Evolutionary conservation across 2,113 vertebrate species (phyloP).

Genomic region (Neodon shergylaensis): DNA sequence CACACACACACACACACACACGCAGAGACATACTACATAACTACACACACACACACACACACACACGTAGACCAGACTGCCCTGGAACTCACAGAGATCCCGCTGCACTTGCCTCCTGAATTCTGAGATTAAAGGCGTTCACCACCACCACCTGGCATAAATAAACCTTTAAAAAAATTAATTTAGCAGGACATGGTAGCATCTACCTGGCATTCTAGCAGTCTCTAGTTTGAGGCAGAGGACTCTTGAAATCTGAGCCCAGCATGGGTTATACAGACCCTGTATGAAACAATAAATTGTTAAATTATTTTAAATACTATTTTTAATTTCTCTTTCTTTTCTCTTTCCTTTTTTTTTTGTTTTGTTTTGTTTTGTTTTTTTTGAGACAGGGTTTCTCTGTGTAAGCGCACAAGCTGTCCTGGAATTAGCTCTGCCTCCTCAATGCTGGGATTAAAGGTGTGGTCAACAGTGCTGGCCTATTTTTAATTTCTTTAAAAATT

Average conservation of each 20-base stretch:
- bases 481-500: neutral
- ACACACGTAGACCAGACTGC: neutral
- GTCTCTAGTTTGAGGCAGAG: neutral
- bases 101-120: neutral
- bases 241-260: neutral
- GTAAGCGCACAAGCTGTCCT: too few relatives aligned
- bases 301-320: neutral
- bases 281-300: neutral
- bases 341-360: too few relatives aligned
- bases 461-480: too few relatives aligned
- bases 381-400: too few relatives aligned
- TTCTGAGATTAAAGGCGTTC: neutral
- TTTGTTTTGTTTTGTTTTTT: too few relatives aligned
- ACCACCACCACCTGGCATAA: neutral
- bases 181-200: neutral
- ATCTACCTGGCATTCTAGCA: neutral
- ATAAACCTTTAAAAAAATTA: neutral
- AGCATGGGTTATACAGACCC: neutral
- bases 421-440: too few relatives aligned
- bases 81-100: neutral
- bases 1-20: neutral
- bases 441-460: too few relatives aligned
- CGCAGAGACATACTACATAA: too few relatives aligned
- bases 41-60: neutral
- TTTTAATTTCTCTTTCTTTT: neutral